These are phyloP conservation scores for Eulemur coronatus DNA, from an alignment of 2,797 vertebrate species.

Conservation along the genomic window DNA sequence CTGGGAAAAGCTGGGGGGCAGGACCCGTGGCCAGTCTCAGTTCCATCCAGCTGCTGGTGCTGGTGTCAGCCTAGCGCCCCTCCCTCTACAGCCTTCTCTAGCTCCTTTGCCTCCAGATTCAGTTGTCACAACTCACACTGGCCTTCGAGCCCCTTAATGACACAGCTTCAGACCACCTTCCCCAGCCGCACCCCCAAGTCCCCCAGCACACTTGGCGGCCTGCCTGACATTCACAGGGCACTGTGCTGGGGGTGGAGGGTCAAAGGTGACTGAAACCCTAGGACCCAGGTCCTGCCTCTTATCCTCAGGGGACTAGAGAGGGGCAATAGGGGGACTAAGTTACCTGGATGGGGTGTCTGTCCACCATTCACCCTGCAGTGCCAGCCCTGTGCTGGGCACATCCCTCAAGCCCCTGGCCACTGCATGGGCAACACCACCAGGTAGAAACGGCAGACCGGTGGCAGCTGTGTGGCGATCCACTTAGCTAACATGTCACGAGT, in stretches of 20 bases:
- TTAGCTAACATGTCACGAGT: background rate
- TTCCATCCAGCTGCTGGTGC: background rate
- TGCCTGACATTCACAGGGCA: background rate
- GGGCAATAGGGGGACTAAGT: background rate
- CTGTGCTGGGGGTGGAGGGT: background rate
- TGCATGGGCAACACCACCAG: no score
- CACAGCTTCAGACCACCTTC: background rate
- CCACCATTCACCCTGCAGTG: background rate
- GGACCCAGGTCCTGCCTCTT: background rate
- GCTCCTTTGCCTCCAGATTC: background rate
- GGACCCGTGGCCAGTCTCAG: background rate
- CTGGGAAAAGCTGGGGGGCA: background rate
- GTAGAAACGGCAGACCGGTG: background rate
- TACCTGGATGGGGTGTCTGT: accelerated
- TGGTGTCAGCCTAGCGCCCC: accelerated
- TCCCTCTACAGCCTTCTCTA: background rate
- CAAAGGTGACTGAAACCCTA: background rate
- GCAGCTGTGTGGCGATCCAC: background rate
- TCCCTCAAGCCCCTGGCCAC: background rate
- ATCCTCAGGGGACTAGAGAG: background rate
- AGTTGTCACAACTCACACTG: accelerated
- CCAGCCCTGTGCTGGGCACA: background rate
- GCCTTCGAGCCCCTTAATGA: background rate
- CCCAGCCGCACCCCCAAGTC: background rate
- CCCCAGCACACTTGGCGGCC: background rate